phyloP scores from a whole-genome alignment of 2,797 vertebrate genomes.

The Ceryle rudis region DNA sequence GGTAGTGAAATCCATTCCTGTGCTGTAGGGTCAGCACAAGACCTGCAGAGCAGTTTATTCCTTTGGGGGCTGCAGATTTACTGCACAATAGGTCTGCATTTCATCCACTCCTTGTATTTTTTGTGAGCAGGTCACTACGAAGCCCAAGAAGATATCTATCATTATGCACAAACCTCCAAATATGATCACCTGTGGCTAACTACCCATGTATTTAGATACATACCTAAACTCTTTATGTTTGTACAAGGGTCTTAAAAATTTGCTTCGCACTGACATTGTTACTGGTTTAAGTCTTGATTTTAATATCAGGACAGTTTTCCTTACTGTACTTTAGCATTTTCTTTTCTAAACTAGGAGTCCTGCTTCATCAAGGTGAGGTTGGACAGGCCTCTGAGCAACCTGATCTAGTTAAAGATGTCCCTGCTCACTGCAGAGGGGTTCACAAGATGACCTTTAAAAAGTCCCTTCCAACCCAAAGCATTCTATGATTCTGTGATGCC shows the following conservation, averaged over 20 bases:
- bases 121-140: neutral
- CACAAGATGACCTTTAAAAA: neutral
- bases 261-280: no score
- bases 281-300: neutral
- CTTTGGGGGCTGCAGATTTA: neutral
- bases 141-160: neutral
- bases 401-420: neutral
- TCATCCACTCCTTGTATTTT: neutral
- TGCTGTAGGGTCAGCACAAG: neutral
- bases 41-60: neutral
- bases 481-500: neutral
- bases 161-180: neutral
- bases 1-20: neutral
- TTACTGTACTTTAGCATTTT: neutral
- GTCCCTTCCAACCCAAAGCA: neutral
- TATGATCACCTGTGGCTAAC: neutral
- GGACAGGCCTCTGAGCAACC: neutral
- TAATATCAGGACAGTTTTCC: neutral
- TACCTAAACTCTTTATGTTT: neutral
- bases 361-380: neutral
- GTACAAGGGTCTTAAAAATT: neutral
- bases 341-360: neutral
- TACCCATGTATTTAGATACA: neutral
- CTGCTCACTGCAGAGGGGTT: neutral
- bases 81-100: neutral